A percentile compares a stretch with the other conserved stretches of the same genome.
These are phyloP conservation scores for Eustalomyia histrio DNA, from an alignment of 2,888 invertebrate genomes.

Conservation along the genomic window DNA sequence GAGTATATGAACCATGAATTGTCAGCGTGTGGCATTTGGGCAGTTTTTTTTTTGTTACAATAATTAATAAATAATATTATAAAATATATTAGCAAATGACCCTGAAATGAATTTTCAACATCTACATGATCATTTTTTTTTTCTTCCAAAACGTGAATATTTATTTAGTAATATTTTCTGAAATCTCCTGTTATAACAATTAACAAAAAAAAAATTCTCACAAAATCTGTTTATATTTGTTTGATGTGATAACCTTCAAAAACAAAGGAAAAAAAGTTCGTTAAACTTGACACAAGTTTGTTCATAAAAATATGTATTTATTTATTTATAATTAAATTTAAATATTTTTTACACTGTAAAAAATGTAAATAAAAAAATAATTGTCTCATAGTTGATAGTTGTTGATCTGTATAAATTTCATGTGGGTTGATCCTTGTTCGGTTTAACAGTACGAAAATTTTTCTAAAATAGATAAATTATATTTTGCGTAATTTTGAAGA, in stretches of 20 bases:
- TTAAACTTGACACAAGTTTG: constrained; percentile 46
- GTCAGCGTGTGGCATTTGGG: constrained; percentile 12
- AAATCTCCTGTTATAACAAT: constrained; percentile 3
- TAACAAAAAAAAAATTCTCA: background rate
- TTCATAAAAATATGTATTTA: constrained; percentile 17
- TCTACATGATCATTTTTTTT: constrained; percentile 17
- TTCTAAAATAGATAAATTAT: too few species aligned
- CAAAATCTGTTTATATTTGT: constrained; percentile 9
- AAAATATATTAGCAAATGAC: constrained; percentile 31
- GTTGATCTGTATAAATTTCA: too few species aligned
- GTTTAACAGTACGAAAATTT: too few species aligned
- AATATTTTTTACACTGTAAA: constrained; percentile 3
- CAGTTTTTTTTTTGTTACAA: constrained; percentile 13
- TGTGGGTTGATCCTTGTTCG: too few species aligned
- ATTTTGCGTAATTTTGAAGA: too few species aligned
- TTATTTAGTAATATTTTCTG: background rate
- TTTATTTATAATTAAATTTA: background rate
- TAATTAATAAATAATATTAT: constrained; percentile 18
- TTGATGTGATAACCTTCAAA: constrained; percentile 14
- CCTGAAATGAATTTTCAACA: constrained; percentile 30
- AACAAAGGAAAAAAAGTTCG: constrained; percentile 22
- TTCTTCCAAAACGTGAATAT: background rate
- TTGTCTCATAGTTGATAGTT: too few species aligned
- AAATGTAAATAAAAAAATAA: too few species aligned
- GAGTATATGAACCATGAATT: constrained; percentile 23